Evolutionary conservation across 1,140 invertebrate genomes (phyloP), one percentile per base, ranked within the genome.

Genomic region (Stegodyphus mimosarum): DNA sequence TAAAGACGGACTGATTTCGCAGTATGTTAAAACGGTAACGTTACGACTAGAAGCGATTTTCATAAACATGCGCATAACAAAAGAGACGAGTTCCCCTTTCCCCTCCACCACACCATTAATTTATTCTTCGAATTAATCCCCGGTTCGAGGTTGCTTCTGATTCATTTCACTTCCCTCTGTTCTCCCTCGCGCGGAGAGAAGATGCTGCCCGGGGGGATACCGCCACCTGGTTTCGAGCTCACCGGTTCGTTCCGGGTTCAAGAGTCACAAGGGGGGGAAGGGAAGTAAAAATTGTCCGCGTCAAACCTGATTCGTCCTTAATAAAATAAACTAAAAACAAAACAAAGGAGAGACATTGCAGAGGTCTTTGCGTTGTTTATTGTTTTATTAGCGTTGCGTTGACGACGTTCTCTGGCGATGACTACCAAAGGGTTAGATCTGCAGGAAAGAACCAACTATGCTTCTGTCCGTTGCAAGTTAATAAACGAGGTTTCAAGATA

Each of bases 241-340:
- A 63, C 71, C 55, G 51, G 71, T 67, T 18, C 80, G 80, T 74
- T 83, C 71, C 72, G 72, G 72, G 81, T 84, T 84, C 81, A 75
- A 60, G 66, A 53, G 72, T 84, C 81, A 84, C 69, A 49, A 55
- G 52, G 49, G 79, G 53, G 71, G 71, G 80, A 60, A 17, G 71
- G 71, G 80, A 60, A 17, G 3, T 9, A 64, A 70, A 73, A 73
- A 84, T 76, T 76, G 81, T 75, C 73, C n/a, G 81, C 72, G 72
- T 84, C 81, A 84, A 84, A 84, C 81, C 81, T 84, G 81, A 76
- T 84, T 84, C 64, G 81, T 84, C 63, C 63, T 84, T 84, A 84
- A 84, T 84, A 84, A 84, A 33, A 84, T 55, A 84, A 75, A 67
- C 55, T 17, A 51, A 53, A 11, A 73, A 53, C 50, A 74, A 52